Conservation (phyloP, 2,888 invertebrate species). For the Dinocampus coccinellae region DNA sequence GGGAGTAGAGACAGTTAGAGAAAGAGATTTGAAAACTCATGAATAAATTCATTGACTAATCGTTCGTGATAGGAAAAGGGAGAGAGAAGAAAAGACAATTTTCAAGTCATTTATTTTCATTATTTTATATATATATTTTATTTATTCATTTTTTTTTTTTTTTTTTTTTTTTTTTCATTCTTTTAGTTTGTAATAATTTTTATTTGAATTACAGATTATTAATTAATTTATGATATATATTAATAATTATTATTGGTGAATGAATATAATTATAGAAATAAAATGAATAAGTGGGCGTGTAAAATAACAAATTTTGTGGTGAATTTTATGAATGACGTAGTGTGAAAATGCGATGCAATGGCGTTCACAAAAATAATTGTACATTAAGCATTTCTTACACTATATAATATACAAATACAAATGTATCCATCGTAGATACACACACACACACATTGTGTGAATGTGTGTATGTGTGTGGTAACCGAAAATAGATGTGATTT, state of each 20-base stretch:
- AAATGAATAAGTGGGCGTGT: not conserved
- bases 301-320: not conserved
- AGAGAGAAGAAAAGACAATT: too few relatives aligned
- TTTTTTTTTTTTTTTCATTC: too few relatives aligned
- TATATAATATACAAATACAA: not conserved
- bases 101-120: conserved; percentile 8
- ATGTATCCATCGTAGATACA: too few relatives aligned
- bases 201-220: too few relatives aligned
- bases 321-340: not conserved
- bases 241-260: too few relatives aligned
- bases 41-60: conserved; percentile 29
- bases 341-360: not conserved
- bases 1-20: not conserved
- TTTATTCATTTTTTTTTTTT: too few relatives aligned
- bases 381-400: not conserved
- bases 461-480: conserved; percentile 23
- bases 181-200: too few relatives aligned
- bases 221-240: too few relatives aligned
- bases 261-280: not conserved
- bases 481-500: conserved; percentile 60
- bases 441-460: not conserved
- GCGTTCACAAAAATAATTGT: not conserved
- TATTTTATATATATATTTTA: not conserved
- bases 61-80: too few relatives aligned
- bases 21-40: conserved; percentile 3